Conservation (phyloP, 2,797 vertebrate species). For the Falco novaeseelandiae region DNA sequence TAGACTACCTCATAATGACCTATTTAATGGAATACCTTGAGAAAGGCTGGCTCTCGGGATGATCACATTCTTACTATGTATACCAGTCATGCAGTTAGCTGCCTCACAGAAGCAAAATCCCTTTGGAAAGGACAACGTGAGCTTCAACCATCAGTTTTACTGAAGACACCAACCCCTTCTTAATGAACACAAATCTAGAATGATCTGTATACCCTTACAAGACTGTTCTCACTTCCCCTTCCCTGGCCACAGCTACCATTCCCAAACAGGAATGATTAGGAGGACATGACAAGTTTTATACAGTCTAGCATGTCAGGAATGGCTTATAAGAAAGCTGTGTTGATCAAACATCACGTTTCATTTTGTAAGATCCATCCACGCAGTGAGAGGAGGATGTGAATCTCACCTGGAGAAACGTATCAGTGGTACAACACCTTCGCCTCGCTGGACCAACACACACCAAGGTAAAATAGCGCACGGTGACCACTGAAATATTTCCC, state of each 20-base stretch:
- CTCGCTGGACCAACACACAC: background rate
- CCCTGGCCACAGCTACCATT: background rate
- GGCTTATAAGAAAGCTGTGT: background rate
- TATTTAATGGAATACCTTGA: background rate
- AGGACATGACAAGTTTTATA: background rate
- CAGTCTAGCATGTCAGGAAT: background rate
- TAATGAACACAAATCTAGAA: background rate
- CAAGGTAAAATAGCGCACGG: background rate
- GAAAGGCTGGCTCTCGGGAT: accelerated
- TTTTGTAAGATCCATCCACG: background rate
- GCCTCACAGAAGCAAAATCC: background rate
- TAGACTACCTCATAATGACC: background rate
- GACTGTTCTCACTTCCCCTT: background rate
- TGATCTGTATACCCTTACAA: background rate
- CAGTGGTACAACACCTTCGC: background rate
- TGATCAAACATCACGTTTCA: background rate
- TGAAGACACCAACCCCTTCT: background rate
- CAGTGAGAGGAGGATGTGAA: background rate
- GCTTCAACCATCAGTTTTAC: background rate
- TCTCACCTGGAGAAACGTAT: background rate
- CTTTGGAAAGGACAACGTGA: background rate
- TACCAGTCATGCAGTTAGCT: background rate
- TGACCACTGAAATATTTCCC: background rate
- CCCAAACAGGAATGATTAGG: background rate
- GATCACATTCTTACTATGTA: background rate